These are phyloP conservation scores for Aphodius granarius DNA, from an alignment of 2,888 invertebrate species.

Conservation along the genomic window DNA sequence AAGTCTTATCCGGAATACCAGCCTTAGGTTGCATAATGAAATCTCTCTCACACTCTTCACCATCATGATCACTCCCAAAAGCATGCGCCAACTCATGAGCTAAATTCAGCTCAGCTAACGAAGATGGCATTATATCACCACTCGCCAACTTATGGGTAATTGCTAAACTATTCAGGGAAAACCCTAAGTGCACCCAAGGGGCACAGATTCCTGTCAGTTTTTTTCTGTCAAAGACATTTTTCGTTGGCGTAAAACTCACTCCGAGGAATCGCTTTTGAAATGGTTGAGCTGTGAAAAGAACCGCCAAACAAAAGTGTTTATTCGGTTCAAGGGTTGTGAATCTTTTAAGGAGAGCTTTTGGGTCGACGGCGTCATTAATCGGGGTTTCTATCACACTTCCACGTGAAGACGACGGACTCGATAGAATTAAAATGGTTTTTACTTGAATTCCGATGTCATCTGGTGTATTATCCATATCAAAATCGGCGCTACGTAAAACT, in stretches of 20 bases:
- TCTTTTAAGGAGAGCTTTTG: conserved; percentile 13
- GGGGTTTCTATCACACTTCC: conserved; percentile 14
- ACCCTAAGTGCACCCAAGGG: conserved; percentile 50
- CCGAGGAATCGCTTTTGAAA: conserved; percentile 52
- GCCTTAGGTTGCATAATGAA: conserved; percentile 59
- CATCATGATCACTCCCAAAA: conserved; percentile 60
- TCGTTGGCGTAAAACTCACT: conserved; percentile 55
- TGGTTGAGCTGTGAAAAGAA: conserved; percentile 58
- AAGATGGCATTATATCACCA: conserved; percentile 53
- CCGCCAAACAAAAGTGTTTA: conserved; percentile 58
- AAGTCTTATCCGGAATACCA: conserved; percentile 44
- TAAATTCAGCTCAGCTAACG: conserved; percentile 49
- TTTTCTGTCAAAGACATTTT: conserved; percentile 48
- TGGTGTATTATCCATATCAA: conserved; percentile 58
- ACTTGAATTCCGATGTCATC: conserved; percentile 61
- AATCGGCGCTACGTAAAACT: conserved; percentile 59
- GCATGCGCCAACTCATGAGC: conserved; percentile 55
- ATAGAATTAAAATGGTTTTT: conserved; percentile 39
- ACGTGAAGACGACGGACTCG: background rate
- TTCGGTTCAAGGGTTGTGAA: conserved; percentile 40
- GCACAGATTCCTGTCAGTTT: conserved; percentile 58
- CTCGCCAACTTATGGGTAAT: conserved; percentile 53
- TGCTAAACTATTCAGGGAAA: conserved; percentile 57
- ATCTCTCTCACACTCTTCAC: conserved; percentile 51
- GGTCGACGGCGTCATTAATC: conserved; percentile 18